phyloP scores from a whole-genome alignment of 2,113 vertebrate species.

The Todiramphus chloris region DNA sequence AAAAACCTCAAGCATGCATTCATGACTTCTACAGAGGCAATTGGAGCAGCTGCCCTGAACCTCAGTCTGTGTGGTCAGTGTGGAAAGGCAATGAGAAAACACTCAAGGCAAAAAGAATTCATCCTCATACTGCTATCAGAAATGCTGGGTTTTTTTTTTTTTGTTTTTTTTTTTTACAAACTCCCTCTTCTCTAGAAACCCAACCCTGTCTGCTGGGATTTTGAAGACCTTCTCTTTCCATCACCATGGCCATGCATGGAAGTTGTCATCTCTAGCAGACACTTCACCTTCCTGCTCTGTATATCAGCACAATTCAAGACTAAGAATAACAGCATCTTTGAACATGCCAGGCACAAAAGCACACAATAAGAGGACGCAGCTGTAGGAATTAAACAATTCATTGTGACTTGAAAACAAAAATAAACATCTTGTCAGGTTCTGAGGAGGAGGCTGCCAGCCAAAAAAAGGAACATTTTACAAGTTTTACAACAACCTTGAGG shows the following conservation, averaged over 20 bases:
- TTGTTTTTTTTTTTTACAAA: background rate
- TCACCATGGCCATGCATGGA: fast-evolving
- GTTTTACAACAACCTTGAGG: background rate
- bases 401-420: background rate
- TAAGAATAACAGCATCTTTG: background rate
- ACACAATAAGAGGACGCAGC: background rate
- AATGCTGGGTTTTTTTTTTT: background rate
- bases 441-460: background rate
- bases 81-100: background rate
- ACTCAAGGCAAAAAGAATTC: background rate
- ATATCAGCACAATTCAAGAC: background rate
- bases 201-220: background rate
- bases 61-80: fast-evolving
- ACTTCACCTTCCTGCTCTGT: background rate
- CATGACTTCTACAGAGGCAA: background rate
- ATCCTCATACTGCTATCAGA: background rate
- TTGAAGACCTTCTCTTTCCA: background rate
- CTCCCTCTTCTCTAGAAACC: background rate
- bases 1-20: background rate
- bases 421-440: background rate
- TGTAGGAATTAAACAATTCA: background rate
- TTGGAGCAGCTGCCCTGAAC: background rate
- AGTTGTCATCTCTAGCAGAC: background rate
- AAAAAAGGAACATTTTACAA: background rate
- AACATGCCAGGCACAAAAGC: background rate